These are phyloP conservation scores for Macrosoma leucophasiata DNA, from an alignment of 2,888 invertebrate genomes.

Conservation along the genomic window DNA sequence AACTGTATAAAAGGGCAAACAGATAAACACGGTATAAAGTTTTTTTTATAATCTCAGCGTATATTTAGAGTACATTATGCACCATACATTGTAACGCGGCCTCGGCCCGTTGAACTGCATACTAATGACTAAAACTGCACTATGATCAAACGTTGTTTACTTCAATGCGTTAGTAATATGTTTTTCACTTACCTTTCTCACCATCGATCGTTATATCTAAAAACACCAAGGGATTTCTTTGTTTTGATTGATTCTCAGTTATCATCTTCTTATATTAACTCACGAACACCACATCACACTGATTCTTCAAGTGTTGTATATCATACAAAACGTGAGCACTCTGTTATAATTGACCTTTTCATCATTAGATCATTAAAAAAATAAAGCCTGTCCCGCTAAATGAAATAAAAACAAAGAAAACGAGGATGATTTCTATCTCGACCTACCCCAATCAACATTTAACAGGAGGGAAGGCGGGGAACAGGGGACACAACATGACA, in stretches of 20 bases:
- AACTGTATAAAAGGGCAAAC: too few species aligned
- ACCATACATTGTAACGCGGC: constrained; percentile 30
- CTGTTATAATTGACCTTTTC: constrained; percentile 18
- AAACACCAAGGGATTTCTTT: constrained; percentile 80
- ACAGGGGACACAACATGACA: too few species aligned
- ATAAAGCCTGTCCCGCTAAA: constrained; percentile 17
- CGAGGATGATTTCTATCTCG: constrained; percentile 17
- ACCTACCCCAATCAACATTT: constrained; percentile 29
- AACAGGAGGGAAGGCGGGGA: too few species aligned
- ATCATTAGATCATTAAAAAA: constrained; percentile 20
- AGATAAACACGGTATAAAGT: too few species aligned
- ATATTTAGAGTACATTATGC: too few species aligned
- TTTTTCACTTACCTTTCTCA: constrained; percentile 75
- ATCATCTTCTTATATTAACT: constrained; percentile 26
- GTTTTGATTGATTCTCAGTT: constrained; percentile 32
- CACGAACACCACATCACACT: constrained; percentile 14
- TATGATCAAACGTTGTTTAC: too few species aligned
- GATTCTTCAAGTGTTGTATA: constrained; percentile 4
- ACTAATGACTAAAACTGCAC: constrained; percentile 14
- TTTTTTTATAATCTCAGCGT: too few species aligned
- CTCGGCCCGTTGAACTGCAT: constrained; percentile 33
- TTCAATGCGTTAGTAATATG: constrained; percentile 1
- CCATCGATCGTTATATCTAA: constrained; percentile 81
- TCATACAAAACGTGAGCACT: constrained; percentile 5
- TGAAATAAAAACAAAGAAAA: constrained; percentile 28